A percentile compares a stretch with the other conserved stretches of the same genome.
These are phyloP conservation scores for Elgaria multicarinata DNA, from an alignment of 2,113 vertebrate species.

Conservation along the genomic window DNA sequence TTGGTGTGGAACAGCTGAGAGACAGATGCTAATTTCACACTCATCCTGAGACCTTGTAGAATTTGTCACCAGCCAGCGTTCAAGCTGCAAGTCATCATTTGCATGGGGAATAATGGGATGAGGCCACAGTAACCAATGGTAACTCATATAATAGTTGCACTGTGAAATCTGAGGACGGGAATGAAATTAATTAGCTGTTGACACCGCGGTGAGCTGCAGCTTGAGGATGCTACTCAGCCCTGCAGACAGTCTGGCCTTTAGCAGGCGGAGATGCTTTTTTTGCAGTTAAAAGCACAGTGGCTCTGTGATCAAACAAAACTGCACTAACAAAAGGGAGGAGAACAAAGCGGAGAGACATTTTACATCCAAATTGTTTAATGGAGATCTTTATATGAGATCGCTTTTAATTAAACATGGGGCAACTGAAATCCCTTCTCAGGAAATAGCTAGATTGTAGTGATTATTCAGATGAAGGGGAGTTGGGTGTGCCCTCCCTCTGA, in stretches of 20 bases:
- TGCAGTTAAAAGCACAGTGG: conserved; percentile 5
- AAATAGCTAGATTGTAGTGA: conserved; percentile 41
- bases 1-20: conserved; percentile 48
- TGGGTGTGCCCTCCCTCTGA: conserved; percentile 24
- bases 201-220: background rate
- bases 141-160: conserved; percentile 34
- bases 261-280: conserved; percentile 20
- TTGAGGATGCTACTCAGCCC: background rate
- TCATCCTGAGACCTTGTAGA: conserved; percentile 50
- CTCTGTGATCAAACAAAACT: conserved; percentile 40
- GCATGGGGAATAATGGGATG: conserved; percentile 42
- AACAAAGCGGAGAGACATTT: conserved; percentile 15
- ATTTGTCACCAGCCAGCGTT: conserved; percentile 40
- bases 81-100: conserved; percentile 48
- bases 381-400: conserved; percentile 47
- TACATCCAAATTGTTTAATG: conserved; percentile 53
- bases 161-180: conserved; percentile 39
- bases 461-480: conserved; percentile 47
- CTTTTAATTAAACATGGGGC: conserved; percentile 54
- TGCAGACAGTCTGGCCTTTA: background rate
- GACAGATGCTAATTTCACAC: conserved; percentile 66
- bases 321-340: conserved; percentile 31
- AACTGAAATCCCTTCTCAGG: conserved; percentile 63
- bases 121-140: conserved; percentile 21
- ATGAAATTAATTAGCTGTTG: conserved; percentile 59